Evolutionary conservation across 2,888 invertebrate genomes (phyloP).

Genomic region (Cyrtodaria siliqua): DNA sequence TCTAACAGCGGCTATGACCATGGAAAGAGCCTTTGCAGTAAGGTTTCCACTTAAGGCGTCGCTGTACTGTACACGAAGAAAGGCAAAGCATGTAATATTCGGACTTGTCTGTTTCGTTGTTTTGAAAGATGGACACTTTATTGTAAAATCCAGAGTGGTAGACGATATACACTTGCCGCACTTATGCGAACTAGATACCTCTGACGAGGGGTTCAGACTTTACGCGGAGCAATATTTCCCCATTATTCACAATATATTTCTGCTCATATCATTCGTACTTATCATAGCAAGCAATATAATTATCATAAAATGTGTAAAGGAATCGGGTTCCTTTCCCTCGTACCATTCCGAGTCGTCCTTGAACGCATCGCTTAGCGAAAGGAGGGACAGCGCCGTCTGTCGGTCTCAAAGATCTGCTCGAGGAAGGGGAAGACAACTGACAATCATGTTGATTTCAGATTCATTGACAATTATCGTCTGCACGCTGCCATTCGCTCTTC

Average conservation of each 20-base stretch:
- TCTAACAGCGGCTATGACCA: slow-evolving; percentile 77
- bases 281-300: slow-evolving; percentile 73
- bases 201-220: slow-evolving; percentile 19
- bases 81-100: slow-evolving; percentile 66
- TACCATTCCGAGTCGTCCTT: no score
- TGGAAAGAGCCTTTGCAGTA: slow-evolving; percentile 74
- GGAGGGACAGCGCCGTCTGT: not conserved
- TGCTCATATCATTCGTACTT: slow-evolving; percentile 65
- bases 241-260: slow-evolving; percentile 69
- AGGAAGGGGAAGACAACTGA: slow-evolving; percentile 68
- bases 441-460: slow-evolving; percentile 73
- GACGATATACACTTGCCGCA: slow-evolving; percentile 53
- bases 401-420: slow-evolving; percentile 3
- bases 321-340: no score
- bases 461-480: slow-evolving; percentile 73
- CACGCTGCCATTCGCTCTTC: slow-evolving; percentile 73
- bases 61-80: slow-evolving; percentile 65
- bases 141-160: slow-evolving; percentile 62
- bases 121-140: slow-evolving; percentile 68
- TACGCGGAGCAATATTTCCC: slow-evolving; percentile 65
- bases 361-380: no score
- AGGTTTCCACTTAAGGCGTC: slow-evolving; percentile 72
- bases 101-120: slow-evolving; percentile 59
- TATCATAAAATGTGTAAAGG: slow-evolving; percentile 66
- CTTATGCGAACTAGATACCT: slow-evolving; percentile 68